phyloP scores from a whole-genome alignment of 37 sponge, comb jelly and placozoan species.

The Halisarca cf. caerulea region DNA sequence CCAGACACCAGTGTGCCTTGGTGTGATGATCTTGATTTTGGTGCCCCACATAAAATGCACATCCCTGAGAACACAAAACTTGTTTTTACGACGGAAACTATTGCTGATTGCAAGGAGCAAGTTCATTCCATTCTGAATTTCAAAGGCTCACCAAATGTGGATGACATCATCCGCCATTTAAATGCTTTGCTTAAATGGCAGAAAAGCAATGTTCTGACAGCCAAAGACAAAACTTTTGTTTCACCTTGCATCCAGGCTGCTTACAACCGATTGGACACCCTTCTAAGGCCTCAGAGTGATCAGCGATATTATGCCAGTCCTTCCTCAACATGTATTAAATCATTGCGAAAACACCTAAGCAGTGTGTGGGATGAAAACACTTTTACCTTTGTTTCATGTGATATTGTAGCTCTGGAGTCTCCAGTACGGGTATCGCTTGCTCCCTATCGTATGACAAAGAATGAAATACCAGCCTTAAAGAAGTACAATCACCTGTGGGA shows the following conservation, averaged over 20 bases:
- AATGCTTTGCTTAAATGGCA: background rate
- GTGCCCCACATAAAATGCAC: background rate
- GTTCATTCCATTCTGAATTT: background rate
- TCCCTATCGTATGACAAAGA: slow-evolving; percentile 1
- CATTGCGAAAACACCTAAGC: background rate
- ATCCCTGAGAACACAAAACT: background rate
- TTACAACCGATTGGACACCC: too few species aligned
- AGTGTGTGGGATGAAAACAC: slow-evolving; percentile 10
- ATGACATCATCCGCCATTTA: background rate
- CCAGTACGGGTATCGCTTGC: background rate
- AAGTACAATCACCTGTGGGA: background rate
- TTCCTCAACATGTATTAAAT: too few species aligned
- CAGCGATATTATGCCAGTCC: too few species aligned
- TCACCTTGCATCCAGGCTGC: background rate
- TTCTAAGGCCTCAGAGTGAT: too few species aligned
- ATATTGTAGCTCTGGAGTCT: background rate
- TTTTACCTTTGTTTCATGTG: background rate
- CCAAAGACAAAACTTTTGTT: background rate
- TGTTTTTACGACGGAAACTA: background rate
- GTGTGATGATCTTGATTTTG: background rate
- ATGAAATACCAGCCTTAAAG: slow-evolving; percentile 1
- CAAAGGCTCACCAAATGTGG: background rate
- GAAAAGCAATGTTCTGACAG: background rate
- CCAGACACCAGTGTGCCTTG: background rate
- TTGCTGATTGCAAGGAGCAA: background rate